A percentile compares a stretch with the other conserved stretches of the same genome.
Evolutionary conservation across 2,888 invertebrate genomes (phyloP).

Genomic region (Rotaria sp.): DNA sequence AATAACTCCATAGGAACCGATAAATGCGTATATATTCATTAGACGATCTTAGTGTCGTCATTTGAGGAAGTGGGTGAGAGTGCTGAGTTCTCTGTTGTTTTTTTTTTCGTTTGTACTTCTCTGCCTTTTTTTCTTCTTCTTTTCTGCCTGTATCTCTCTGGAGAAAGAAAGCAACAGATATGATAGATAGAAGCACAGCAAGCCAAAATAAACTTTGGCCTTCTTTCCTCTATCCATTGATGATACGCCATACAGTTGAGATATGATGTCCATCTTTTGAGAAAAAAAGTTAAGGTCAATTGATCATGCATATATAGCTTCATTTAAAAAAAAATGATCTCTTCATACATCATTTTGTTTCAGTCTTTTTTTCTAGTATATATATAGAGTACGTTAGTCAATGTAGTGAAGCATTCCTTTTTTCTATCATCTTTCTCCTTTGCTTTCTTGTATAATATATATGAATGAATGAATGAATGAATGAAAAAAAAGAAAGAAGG

Average conservation of each 20-base stretch:
- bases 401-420: slow-evolving; percentile 4
- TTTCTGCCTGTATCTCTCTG: not conserved
- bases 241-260: not conserved
- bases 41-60: too few relatives aligned
- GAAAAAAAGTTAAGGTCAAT: slow-evolving; percentile 3
- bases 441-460: not conserved
- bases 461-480: not conserved
- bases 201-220: slow-evolving; percentile 14
- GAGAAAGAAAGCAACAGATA: not conserved
- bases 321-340: not conserved
- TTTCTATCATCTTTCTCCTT: not conserved
- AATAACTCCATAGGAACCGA: too few relatives aligned
- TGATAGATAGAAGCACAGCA: not conserved
- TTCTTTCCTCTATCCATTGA: not conserved
- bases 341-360: not conserved
- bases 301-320: not conserved
- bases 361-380: too few relatives aligned
- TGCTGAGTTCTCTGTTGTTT: too few relatives aligned
- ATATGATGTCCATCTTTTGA: not conserved
- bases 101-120: too few relatives aligned
- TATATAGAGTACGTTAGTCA: too few relatives aligned
- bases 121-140: not conserved
- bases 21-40: too few relatives aligned
- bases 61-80: too few relatives aligned
- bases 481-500: not conserved